Conservation (phyloP, 1,140 invertebrate genomes). For the Papilio polyxenes region DNA sequence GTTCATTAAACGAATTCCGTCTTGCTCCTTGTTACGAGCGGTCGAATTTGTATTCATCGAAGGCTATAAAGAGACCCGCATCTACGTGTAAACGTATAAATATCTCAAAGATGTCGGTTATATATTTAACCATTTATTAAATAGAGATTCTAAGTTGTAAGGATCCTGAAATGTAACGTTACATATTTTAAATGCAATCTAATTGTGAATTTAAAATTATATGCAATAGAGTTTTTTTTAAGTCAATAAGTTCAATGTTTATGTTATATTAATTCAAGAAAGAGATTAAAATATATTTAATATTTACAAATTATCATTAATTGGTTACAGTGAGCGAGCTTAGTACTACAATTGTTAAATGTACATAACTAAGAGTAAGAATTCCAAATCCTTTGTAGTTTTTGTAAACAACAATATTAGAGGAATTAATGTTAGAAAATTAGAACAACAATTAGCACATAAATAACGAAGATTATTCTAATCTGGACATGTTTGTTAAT, state of each 20-base stretch:
- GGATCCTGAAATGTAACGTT: no score
- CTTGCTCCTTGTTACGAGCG: conserved; percentile 3
- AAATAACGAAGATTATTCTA: conserved; percentile 28
- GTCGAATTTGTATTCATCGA: conserved; percentile 24
- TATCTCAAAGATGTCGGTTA: not conserved
- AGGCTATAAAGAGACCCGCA: not conserved
- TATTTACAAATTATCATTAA: no score
- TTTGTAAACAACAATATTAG: not conserved
- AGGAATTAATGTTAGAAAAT: conserved; percentile 9
- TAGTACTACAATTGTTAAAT: no score
- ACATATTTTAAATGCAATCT: no score
- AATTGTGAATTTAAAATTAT: no score
- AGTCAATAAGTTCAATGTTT: no score
- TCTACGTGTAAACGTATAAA: not conserved
- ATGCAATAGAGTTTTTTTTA: no score
- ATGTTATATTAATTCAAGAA: no score
- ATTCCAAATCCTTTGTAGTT: not conserved
- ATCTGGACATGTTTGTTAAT: conserved; percentile 21
- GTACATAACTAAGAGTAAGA: no score
- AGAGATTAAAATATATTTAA: no score
- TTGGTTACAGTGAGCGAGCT: no score
- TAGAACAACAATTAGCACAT: conserved; percentile 21
- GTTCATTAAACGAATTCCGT: conserved; percentile 17
- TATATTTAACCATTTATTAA: not conserved
- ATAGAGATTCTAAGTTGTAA: no score